Conservation (phyloP, 2,888 invertebrate species). For the Tetheella fluctuosa region DNA sequence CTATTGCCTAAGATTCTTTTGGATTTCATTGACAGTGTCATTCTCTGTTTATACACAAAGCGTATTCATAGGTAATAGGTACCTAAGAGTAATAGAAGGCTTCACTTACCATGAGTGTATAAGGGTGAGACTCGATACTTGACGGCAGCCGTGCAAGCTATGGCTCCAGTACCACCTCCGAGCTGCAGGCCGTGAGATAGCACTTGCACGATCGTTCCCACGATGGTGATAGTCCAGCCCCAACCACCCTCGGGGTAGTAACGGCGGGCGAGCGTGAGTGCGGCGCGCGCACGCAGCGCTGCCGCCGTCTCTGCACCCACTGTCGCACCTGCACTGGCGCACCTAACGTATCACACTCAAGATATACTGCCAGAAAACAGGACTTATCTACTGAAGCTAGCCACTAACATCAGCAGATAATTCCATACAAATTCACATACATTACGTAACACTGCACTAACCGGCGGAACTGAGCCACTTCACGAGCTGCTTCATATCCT, state of each 20-base stretch:
- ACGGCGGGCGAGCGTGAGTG: slow-evolving; percentile 87
- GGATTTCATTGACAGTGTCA: no score
- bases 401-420: slow-evolving; percentile 31
- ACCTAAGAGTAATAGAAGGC: background rate
- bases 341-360: slow-evolving; percentile 68
- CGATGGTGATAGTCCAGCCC: slow-evolving; percentile 92
- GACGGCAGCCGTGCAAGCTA: slow-evolving; percentile 86
- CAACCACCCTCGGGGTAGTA: slow-evolving; percentile 95
- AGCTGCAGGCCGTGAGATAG: slow-evolving; percentile 90
- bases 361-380: slow-evolving; percentile 31
- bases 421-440: slow-evolving; percentile 31
- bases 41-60: background rate
- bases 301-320: slow-evolving; percentile 76
- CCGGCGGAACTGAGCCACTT: slow-evolving; percentile 80
- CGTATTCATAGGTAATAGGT: background rate
- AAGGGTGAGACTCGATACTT: slow-evolving; percentile 86
- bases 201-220: slow-evolving; percentile 89
- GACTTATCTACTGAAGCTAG: slow-evolving; percentile 30
- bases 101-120: slow-evolving; percentile 85
- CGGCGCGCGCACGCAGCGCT: slow-evolving; percentile 84
- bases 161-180: slow-evolving; percentile 86
- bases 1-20: background rate
- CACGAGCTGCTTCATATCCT: slow-evolving; percentile 75
- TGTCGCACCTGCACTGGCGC: slow-evolving; percentile 79
- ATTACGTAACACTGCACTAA: slow-evolving; percentile 56